Conservation (phyloP, 2,888 invertebrate species). For the Drosophila conformis region DNA sequence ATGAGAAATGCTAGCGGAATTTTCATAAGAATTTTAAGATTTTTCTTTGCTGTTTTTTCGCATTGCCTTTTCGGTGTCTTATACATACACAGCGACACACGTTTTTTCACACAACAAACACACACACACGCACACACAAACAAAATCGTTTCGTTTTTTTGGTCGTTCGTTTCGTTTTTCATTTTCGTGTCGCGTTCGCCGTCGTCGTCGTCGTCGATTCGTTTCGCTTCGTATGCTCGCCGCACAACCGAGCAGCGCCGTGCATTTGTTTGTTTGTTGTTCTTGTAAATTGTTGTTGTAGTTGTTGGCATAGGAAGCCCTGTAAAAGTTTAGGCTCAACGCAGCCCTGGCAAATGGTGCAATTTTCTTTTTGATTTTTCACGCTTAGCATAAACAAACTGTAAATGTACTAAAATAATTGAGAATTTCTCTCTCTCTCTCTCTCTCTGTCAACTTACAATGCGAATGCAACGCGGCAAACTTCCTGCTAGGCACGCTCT, state of each 20-base stretch:
- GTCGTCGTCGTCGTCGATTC: slow-evolving; percentile 7
- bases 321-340: slow-evolving; percentile 43
- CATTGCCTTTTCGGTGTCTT: slow-evolving; percentile 69
- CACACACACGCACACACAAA: slow-evolving; percentile 30
- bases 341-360: slow-evolving; percentile 38
- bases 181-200: slow-evolving; percentile 32
- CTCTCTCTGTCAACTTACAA: slow-evolving; percentile 9
- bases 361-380: slow-evolving; percentile 23
- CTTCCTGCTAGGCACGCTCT: slow-evolving; percentile 44
- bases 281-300: slow-evolving; percentile 16
- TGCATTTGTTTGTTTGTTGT: slow-evolving; percentile 45
- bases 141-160: slow-evolving; percentile 14
- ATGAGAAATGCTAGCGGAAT: slow-evolving; percentile 55
- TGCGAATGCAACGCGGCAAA: slow-evolving; percentile 54
- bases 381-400: slow-evolving; percentile 37
- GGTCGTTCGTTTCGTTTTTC: slow-evolving; percentile 31
- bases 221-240: slow-evolving; percentile 28
- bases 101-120: slow-evolving; percentile 67
- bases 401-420: slow-evolving; percentile 13
- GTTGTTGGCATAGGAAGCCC: slow-evolving; percentile 48
- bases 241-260: slow-evolving; percentile 26
- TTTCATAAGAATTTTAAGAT: slow-evolving; percentile 52
- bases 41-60: slow-evolving; percentile 37
- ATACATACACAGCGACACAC: slow-evolving; percentile 78
- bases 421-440: not conserved